phyloP scores from a whole-genome alignment of 2,888 invertebrate genomes.

The Machimus rusticus region DNA sequence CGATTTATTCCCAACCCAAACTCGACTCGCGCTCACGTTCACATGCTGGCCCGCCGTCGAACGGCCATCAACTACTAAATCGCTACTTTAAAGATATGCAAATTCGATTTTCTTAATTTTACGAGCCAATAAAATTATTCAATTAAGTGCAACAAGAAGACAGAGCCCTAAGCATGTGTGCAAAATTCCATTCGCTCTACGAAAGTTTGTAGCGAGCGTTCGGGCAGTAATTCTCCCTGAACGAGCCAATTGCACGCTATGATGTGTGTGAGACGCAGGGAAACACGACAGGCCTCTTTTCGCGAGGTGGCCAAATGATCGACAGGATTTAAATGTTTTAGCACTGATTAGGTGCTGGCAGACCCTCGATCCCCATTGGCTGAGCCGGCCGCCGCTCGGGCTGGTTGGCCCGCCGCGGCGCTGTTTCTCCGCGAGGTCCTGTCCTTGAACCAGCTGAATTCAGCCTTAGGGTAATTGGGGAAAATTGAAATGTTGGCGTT shows the following conservation, averaged over 20 bases:
- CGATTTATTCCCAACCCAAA: background rate
- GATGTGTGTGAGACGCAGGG: background rate
- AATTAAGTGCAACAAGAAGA: constrained; percentile 30
- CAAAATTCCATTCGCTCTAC: constrained; percentile 23
- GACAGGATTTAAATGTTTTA: background rate
- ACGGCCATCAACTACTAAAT: constrained; percentile 20
- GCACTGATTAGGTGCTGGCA: background rate
- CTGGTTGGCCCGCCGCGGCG: background rate
- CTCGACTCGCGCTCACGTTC: background rate
- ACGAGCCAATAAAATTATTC: constrained; percentile 40
- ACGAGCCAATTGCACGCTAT: constrained; percentile 7
- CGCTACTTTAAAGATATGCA: constrained; percentile 37
- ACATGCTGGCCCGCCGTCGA: background rate
- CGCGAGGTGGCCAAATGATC: background rate
- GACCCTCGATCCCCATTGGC: background rate
- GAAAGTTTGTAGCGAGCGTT: background rate
- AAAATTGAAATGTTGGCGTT: background rate
- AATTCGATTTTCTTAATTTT: constrained; percentile 39
- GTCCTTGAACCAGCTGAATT: background rate
- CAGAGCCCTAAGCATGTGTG: constrained; percentile 29
- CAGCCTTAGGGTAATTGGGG: background rate
- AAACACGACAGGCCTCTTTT: background rate
- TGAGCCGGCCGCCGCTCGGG: background rate
- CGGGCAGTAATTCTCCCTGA: constrained; percentile 16
- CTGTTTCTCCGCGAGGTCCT: background rate